These are phyloP conservation scores for Pocillopora damicornis DNA, from an alignment of 64 coral and sea anemone species.

Conservation along the genomic window DNA sequence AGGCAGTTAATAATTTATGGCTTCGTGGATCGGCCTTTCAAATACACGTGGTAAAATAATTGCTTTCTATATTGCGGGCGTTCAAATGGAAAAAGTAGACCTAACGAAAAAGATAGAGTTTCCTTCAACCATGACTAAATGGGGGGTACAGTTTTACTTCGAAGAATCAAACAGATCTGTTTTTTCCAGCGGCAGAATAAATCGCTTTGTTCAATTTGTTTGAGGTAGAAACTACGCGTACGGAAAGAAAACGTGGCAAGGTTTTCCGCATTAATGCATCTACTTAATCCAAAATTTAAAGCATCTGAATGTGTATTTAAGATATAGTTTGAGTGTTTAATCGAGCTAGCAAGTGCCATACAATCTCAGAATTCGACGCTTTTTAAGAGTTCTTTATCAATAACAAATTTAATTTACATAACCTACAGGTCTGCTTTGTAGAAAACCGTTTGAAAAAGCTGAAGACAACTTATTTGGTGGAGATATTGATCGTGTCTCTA, in stretches of 20 bases:
- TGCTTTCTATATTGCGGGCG: background rate
- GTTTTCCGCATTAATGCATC: background rate
- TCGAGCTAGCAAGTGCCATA: background rate
- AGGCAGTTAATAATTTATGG: constrained; percentile 20
- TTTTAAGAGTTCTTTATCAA: background rate
- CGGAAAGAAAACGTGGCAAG: constrained; percentile 3
- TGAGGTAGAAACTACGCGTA: background rate
- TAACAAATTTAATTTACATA: background rate
- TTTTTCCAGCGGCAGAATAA: background rate
- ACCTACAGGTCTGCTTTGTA: constrained; percentile 3
- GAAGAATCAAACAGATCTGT: background rate
- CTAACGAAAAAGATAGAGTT: background rate
- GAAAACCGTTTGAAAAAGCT: background rate
- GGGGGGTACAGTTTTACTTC: constrained; percentile 9
- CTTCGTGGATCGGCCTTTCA: constrained; percentile 11
- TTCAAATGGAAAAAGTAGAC: background rate
- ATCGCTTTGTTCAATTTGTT: constrained; percentile 2
- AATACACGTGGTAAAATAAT: constrained; percentile 1
- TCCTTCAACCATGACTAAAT: background rate
- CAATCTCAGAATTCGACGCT: background rate
- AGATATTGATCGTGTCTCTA: background rate
- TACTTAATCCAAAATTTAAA: background rate
- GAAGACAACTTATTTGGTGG: constrained; percentile 34
- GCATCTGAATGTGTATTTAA: background rate
- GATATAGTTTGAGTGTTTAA: background rate